Percentiles rank a stretch among this genome's conserved stretches.
phyloP scores from a whole-genome alignment of 1,140 invertebrate species.

The Drosophila subobscura region DNA sequence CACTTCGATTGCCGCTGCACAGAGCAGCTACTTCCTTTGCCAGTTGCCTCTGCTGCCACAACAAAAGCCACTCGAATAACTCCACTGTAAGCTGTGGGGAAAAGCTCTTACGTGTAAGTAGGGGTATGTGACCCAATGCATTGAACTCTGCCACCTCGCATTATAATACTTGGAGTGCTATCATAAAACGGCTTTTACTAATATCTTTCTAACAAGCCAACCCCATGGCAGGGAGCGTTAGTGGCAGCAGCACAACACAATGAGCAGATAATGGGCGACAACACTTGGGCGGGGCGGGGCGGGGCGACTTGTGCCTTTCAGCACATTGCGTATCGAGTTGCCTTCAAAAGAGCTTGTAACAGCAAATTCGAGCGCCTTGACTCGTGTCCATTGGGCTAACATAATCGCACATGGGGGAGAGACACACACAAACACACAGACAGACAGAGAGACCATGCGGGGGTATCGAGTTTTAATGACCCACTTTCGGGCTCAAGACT shows the following conservation, averaged over 20 bases:
- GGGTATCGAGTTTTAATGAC: constrained; percentile 79
- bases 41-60: not conserved
- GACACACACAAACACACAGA: constrained; percentile 1
- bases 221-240: constrained; percentile 6
- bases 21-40: not conserved
- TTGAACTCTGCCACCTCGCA: constrained; percentile 66
- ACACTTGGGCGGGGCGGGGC: constrained; percentile 4
- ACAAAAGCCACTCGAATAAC: constrained; percentile 1
- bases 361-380: constrained; percentile 70
- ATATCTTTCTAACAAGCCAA: constrained; percentile 49
- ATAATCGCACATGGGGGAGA: constrained; percentile 44
- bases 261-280: constrained; percentile 33
- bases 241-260: constrained; percentile 28
- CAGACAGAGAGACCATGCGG: constrained; percentile 13
- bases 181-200: constrained; percentile 71
- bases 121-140: constrained; percentile 40
- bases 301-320: constrained; percentile 12
- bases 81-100: constrained; percentile 25
- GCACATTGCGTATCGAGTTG: constrained; percentile 67
- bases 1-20: too few relatives aligned
- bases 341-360: constrained; percentile 65
- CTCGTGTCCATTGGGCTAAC: constrained; percentile 70
- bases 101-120: constrained; percentile 10
- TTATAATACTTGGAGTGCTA: constrained; percentile 53
- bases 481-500: constrained; percentile 75